Conservation (phyloP, 2,797 vertebrate genomes). For the Denticeps clupeoides region DNA sequence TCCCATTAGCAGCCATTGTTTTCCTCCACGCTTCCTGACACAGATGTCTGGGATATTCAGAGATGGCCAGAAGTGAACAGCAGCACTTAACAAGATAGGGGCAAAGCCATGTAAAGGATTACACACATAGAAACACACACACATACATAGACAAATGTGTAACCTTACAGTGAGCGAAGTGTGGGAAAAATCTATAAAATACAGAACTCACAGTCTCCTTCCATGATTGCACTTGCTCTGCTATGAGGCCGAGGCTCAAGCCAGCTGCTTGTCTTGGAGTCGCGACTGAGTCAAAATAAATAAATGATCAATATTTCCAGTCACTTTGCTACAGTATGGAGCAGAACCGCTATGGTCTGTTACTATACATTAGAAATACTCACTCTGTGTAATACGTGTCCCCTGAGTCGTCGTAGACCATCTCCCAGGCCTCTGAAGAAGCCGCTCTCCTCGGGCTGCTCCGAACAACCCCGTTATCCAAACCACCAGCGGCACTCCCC, state of each 20-base stretch:
- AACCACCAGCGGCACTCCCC: conserved; percentile 34
- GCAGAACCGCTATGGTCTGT: too few species aligned
- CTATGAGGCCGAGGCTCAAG: conserved; percentile 44
- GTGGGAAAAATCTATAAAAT: too few species aligned
- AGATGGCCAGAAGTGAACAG: background rate
- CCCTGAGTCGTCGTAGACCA: conserved; percentile 57
- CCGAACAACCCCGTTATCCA: conserved; percentile 36
- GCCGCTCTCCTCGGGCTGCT: conserved; percentile 16
- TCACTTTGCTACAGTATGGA: too few species aligned
- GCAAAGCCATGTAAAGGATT: background rate
- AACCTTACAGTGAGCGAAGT: too few species aligned
- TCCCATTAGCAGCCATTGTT: background rate
- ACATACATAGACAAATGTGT: background rate
- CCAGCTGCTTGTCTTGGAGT: conserved; percentile 58
- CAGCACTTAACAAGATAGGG: background rate
- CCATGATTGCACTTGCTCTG: conserved; percentile 38
- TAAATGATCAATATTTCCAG: background rate
- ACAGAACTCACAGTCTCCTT: background rate
- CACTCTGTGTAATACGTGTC: conserved; percentile 60
- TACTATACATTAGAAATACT: too few species aligned
- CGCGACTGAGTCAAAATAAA: conserved; percentile 39
- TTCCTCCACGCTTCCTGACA: background rate
- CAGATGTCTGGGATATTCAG: background rate
- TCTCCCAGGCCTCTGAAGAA: conserved; percentile 55
- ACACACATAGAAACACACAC: background rate